phyloP scores from a whole-genome alignment of 2,797 vertebrate genomes.

The Hoplostethus atlanticus region DNA sequence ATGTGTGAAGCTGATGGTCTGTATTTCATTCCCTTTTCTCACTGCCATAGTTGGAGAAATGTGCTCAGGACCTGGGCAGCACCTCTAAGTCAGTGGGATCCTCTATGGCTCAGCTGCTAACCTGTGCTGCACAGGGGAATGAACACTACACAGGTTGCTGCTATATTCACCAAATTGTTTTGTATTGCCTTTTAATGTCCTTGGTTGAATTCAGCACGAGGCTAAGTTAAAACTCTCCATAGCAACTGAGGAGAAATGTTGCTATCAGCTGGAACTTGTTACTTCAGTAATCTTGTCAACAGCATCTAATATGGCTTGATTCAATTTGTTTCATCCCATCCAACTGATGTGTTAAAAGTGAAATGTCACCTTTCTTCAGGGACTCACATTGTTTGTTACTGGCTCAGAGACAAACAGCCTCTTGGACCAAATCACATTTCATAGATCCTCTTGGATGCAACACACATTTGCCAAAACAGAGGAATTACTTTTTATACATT shows the following conservation, averaged over 20 bases:
- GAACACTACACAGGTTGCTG: slow-evolving; percentile 97
- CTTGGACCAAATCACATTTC: no score
- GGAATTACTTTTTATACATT: background rate
- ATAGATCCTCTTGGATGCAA: no score
- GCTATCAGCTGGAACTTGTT: slow-evolving; percentile 49
- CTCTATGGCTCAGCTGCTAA: slow-evolving; percentile 97
- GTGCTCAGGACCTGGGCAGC: slow-evolving; percentile 97
- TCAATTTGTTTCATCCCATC: slow-evolving; percentile 36
- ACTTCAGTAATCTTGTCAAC: slow-evolving; percentile 47
- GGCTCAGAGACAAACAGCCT: no score
- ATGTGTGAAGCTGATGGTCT: background rate
- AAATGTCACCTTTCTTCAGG: slow-evolving; percentile 17
- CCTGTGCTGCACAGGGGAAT: slow-evolving; percentile 97
- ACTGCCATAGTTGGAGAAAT: slow-evolving; percentile 91
- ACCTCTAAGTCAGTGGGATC: slow-evolving; percentile 98
- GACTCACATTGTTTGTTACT: background rate
- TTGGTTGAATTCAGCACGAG: background rate
- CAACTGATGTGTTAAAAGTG: slow-evolving; percentile 5
- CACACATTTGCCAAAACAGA: no score
- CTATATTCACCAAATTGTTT: background rate
- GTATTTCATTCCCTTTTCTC: background rate
- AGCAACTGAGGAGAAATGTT: background rate
- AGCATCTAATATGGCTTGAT: slow-evolving; percentile 51
- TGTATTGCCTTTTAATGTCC: background rate
- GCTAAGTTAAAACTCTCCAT: background rate